These are phyloP conservation scores for Bambusicola thoracicus DNA, from an alignment of 2,113 vertebrate species.

Conservation along the genomic window DNA sequence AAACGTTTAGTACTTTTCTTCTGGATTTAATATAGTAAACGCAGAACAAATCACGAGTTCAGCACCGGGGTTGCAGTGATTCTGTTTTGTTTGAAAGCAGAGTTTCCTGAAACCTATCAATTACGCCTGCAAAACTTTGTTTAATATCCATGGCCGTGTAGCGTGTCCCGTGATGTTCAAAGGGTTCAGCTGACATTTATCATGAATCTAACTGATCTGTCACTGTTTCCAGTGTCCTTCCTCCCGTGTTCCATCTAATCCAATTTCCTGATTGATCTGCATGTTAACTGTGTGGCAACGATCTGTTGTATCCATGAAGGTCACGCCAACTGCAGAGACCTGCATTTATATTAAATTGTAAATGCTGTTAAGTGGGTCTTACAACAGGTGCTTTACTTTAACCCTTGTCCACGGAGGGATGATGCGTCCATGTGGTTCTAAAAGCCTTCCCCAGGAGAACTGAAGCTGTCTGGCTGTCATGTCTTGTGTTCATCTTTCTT, in stretches of 20 bases:
- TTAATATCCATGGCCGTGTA: neutral
- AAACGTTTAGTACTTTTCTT: neutral
- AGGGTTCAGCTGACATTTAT: neutral
- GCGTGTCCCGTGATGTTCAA: neutral
- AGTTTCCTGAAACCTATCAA: neutral
- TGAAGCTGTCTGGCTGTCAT: neutral
- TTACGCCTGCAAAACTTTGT: neutral
- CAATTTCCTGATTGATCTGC: constrained; percentile 35
- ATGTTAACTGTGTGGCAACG: neutral
- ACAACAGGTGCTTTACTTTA: neutral
- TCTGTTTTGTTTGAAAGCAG: neutral
- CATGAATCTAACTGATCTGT: neutral
- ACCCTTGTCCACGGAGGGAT: neutral
- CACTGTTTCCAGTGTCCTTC: neutral
- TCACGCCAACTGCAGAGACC: constrained; percentile 3
- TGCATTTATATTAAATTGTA: constrained; percentile 32
- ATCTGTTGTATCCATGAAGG: constrained; percentile 5
- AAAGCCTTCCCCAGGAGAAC: neutral
- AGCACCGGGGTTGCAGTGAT: neutral
- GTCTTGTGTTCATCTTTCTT: constrained; percentile 11
- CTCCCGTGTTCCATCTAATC: neutral
- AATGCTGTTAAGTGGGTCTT: constrained; percentile 39
- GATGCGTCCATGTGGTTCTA: neutral
- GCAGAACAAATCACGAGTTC: neutral
- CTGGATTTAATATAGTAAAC: neutral